Base-by-base conservation (phyloP, 2,113 vertebrate species). In the Galeopterus variegatus region DNA sequence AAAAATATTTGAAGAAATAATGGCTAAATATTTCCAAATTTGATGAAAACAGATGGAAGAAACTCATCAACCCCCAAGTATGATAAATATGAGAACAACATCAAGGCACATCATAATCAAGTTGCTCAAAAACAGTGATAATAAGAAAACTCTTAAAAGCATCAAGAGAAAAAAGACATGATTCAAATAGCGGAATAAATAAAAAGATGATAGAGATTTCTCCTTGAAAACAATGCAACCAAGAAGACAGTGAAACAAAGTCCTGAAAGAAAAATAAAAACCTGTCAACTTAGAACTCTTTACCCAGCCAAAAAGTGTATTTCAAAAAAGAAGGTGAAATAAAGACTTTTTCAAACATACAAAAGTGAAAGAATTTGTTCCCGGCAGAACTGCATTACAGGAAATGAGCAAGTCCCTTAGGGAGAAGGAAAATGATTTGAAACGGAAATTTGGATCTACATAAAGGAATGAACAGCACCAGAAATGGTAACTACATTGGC, bases 301-400 rank as follows among this genome's bases (percentile, higher is more conserved):
- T 88, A 73, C 24, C 15, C 24, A 41, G 5, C 50, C 56, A 36
- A 64, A 83, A 21, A 79, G 18, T 26, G 26, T 18, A 19, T n/a
- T 76, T 92, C 24, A 75, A 72, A 95, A 92, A 36, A 11, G 41
- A 79, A 77, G 19, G 11, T 52, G 67, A 87, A 90, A 94, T 84
- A 58, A 77, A 93, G 45, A 85, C 33, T 70, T 90, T 92, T 82
- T 31, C 31, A 86, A 73, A 79, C 12, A 31, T 19, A 45, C 28
- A 69, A 69, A 76, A 86, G 18, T 52, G 19, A 62, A 92, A 94
- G 24, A 82, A 45, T 36, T 93, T 18, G 33, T 87, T 28, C 56
- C 36, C 52, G 58, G 41, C 21, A 85, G 60, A 92, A 48, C 3
- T 48, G 8, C 41, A 70, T 26, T 41, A 33, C 7, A 70, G 62